Conservation (phyloP, 2,113 vertebrate genomes). For the Sminthopsis crassicaudata region DNA sequence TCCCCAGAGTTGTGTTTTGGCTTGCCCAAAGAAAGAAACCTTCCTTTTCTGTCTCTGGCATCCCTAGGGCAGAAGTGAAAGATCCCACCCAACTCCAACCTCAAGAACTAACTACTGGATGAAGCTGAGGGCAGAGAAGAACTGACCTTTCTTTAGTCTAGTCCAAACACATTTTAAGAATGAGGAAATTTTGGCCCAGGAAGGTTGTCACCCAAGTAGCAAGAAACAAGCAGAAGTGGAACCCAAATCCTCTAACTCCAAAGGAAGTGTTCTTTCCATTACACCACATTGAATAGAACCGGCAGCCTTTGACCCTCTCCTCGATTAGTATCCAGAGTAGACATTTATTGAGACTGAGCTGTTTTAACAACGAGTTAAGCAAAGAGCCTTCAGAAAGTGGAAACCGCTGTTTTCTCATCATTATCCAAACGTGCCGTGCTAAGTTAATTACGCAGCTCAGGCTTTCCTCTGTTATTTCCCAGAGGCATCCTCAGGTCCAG, state of each 20-base stretch:
- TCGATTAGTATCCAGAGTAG: background rate
- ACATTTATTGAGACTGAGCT: background rate
- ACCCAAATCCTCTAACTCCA: background rate
- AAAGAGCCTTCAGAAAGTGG: background rate
- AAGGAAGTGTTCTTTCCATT: background rate
- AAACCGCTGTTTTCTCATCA: background rate
- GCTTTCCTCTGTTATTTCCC: background rate
- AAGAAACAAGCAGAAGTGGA: background rate
- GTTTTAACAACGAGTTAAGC: background rate
- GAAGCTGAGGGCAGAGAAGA: background rate
- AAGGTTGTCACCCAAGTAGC: background rate
- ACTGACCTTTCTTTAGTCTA: background rate
- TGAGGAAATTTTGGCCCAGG: background rate
- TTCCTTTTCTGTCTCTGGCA: background rate
- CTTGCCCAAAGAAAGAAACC: background rate
- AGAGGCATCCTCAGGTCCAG: background rate
- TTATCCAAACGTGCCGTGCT: background rate
- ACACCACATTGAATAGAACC: background rate
- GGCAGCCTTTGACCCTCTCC: background rate
- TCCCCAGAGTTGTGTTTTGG: background rate
- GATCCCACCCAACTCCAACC: background rate
- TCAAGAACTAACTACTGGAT: background rate
- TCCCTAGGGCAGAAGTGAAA: background rate
- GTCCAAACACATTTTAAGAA: background rate
- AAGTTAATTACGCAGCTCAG: background rate